Conservation (phyloP, 2,113 vertebrate species). For the Ophthalmolycus amberensis region DNA sequence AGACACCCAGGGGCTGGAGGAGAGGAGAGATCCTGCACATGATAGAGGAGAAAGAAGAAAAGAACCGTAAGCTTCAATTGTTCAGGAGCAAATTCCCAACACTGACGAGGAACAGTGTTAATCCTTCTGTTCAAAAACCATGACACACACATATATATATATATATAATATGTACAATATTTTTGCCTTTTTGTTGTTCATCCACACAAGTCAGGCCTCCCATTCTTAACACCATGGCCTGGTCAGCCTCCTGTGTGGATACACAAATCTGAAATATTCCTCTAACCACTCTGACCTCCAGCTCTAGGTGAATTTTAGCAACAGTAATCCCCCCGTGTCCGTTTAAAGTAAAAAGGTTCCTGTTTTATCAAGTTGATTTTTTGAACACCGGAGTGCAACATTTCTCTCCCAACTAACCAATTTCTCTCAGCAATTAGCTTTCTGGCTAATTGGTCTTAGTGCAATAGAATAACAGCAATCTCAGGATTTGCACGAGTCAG, state of each 20-base stretch:
- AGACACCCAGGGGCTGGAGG: slow-evolving; percentile 58
- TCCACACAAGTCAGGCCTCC: slow-evolving; percentile 10
- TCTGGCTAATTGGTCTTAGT: slow-evolving; percentile 69
- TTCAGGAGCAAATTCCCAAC: slow-evolving; percentile 60
- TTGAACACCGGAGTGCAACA: slow-evolving; percentile 42
- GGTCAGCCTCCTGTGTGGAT: slow-evolving; percentile 26
- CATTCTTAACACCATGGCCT: slow-evolving; percentile 12
- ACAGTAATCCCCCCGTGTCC: neutral
- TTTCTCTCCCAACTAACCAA: slow-evolving; percentile 22
- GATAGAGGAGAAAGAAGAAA: neutral
- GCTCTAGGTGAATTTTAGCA: neutral
- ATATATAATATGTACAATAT: slow-evolving; percentile 5
- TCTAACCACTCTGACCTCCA: slow-evolving; percentile 31
- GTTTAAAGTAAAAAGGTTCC: neutral
- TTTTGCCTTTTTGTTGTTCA: slow-evolving; percentile 36
- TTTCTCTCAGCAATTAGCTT: slow-evolving; percentile 63
- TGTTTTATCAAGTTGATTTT: slow-evolving; percentile 7
- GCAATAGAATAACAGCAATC: slow-evolving; percentile 62
- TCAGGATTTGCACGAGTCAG: slow-evolving; percentile 74
- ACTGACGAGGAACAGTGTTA: slow-evolving; percentile 58
- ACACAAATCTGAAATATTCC: slow-evolving; percentile 36
- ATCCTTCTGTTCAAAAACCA: slow-evolving; percentile 56
- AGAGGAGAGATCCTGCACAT: slow-evolving; percentile 17
- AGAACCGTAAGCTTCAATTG: slow-evolving; percentile 41
- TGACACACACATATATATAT: slow-evolving; percentile 47